Base-by-base conservation (phyloP, 1,140 invertebrate genomes). In the Drosophila carrolli region DNA sequence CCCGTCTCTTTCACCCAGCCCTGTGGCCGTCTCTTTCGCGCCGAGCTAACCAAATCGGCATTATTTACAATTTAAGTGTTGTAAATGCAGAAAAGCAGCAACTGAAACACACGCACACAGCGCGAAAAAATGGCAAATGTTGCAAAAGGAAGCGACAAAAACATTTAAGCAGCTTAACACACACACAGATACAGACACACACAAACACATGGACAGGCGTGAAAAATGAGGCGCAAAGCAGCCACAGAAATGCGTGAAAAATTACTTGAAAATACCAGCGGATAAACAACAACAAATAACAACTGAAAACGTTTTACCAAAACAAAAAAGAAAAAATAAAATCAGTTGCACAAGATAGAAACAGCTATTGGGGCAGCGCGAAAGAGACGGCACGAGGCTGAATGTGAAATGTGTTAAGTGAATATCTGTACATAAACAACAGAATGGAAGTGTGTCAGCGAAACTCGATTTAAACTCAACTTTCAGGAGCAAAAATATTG, bases 31-130 rank as follows among this genome's bases (percentile, higher is more conserved):
- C 59, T 54, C 59, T 19, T 23, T 54, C 16, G 13, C 51, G 43
- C 50, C 16, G 47, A 65, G 63, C 60, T 74, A 71, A 75, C 62
- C 71, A 75, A 81, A 81, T 67, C 65, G 66, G 83, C 74, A 88
- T 86, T 86, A 88, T 88, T 86, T 88, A 86, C 83, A 83, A 86
- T 88, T 86, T 88, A 88, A 86, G 83, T 88, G 83, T 79, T 88
- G 83, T 88, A 88, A 86, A 77, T 88, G 83, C 79, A 67, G 60
- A 70, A 70, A 48, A 57, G 74, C 83, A 78, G 27, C 48, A 32
- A 51, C 48, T 51, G 48, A 51, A 51, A 51, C 48, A 51, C 47
- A 16, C n/a, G 65, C 55, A n/a, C 63, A 51, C 60, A 23, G 47
- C 35, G 27, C 13, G 40, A 29, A 76, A 68, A 72, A 81, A 76